Evolutionary conservation across 2,113 vertebrate genomes (phyloP).

Genomic region (Nansenia antarctica): DNA sequence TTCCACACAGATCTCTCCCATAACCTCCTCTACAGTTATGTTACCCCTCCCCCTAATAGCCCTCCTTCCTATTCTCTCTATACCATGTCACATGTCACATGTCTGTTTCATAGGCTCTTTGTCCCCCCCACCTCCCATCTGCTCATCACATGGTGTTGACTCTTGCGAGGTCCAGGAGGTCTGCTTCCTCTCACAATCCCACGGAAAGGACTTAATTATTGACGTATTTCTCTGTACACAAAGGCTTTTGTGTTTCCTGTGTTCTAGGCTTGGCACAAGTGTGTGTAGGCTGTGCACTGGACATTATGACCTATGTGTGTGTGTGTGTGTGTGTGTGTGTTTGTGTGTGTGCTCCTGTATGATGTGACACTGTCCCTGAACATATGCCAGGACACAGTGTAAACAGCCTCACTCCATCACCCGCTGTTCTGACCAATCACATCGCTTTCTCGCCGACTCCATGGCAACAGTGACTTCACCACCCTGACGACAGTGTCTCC

Average conservation of each 20-base stretch:
- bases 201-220: not conserved
- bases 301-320: not conserved
- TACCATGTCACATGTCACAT: too few species aligned
- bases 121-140: too few species aligned
- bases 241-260: constrained; percentile 1
- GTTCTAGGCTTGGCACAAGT: too few species aligned
- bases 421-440: constrained; percentile 46
- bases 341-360: not conserved
- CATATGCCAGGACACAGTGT: constrained; percentile 14
- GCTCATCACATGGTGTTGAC: not conserved
- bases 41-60: not conserved
- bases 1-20: not conserved
- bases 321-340: not conserved
- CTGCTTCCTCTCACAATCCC: not conserved
- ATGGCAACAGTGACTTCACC: constrained; percentile 73
- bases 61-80: too few species aligned
- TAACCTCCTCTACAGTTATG: not conserved
- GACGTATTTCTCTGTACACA: not conserved
- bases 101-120: not conserved
- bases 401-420: constrained; percentile 59
- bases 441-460: constrained; percentile 32
- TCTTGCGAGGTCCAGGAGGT: not conserved
- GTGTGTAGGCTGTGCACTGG: constrained; percentile 1
- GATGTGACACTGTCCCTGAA: not conserved
- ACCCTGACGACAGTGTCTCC: constrained; percentile 62